phyloP scores from a whole-genome alignment of 2,888 invertebrate species.

The Philaethria dido region DNA sequence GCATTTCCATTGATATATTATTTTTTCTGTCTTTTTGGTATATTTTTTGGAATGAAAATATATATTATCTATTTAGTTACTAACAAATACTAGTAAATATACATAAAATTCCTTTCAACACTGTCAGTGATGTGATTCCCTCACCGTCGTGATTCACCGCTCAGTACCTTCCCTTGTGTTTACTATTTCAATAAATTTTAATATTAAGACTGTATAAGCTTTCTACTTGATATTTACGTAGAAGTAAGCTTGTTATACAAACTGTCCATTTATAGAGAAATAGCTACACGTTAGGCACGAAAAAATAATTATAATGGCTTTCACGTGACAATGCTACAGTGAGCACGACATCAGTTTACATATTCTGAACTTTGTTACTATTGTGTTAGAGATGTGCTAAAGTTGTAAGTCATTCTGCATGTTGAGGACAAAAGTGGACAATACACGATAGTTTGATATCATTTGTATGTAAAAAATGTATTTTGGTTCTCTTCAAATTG shows the following conservation, averaged over 20 bases:
- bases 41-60: neutral
- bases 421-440: slow-evolving; percentile 10
- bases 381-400: neutral
- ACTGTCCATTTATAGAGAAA: slow-evolving; percentile 22
- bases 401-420: slow-evolving; percentile 21
- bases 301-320: slow-evolving; percentile 41
- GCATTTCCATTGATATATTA: neutral
- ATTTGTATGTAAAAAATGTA: slow-evolving; percentile 7
- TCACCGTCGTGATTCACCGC: neutral
- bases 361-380: slow-evolving; percentile 21
- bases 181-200: neutral
- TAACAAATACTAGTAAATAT: neutral
- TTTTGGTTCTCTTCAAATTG: neutral
- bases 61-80: neutral
- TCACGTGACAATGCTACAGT: slow-evolving; percentile 35
- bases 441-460: slow-evolving; percentile 6
- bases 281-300: slow-evolving; percentile 34
- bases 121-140: neutral
- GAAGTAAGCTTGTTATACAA: neutral
- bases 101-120: neutral
- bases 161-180: neutral
- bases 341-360: neutral
- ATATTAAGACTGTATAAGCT: neutral
- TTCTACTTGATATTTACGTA: neutral
- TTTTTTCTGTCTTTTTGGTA: neutral